Conservation (phyloP, 2,113 vertebrate genomes). For the Corydoras maculifer region DNA sequence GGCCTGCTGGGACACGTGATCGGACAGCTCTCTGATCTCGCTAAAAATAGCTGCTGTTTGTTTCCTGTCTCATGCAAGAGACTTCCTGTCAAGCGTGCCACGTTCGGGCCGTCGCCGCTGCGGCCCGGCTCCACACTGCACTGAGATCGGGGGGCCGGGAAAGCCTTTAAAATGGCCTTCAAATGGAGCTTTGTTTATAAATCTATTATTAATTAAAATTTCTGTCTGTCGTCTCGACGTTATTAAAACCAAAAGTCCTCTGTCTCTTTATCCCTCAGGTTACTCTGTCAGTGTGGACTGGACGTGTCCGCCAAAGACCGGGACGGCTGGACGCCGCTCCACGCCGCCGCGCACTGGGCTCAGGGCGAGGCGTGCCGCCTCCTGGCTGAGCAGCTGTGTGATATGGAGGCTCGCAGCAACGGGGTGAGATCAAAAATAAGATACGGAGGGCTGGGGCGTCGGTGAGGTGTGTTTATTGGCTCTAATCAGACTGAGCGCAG, state of each 20-base stretch:
- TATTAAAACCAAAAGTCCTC: too few relatives aligned
- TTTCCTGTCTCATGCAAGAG: slow-evolving; percentile 32
- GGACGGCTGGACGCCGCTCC: slow-evolving; percentile 91
- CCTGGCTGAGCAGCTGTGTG: slow-evolving; percentile 83
- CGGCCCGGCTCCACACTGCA: too few relatives aligned
- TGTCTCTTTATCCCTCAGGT: slow-evolving; percentile 55
- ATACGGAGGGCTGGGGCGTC: too few relatives aligned
- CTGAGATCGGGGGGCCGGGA: too few relatives aligned
- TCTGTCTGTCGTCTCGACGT: too few relatives aligned
- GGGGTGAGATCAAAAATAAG: slow-evolving; percentile 66
- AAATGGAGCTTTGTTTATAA: too few relatives aligned
- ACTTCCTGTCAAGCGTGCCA: slow-evolving; percentile 33
- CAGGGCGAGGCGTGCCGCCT: slow-evolving; percentile 83
- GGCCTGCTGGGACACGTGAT: slow-evolving; percentile 6
- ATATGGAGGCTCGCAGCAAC: slow-evolving; percentile 87
- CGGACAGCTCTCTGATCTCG: slow-evolving; percentile 33
- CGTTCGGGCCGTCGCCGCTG: background rate
- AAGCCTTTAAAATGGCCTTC: too few relatives aligned
- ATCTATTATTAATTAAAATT: too few relatives aligned
- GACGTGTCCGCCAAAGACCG: slow-evolving; percentile 79
- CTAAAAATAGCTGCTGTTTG: slow-evolving; percentile 41
- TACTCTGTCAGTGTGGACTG: slow-evolving; percentile 85
- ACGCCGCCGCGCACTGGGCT: slow-evolving; percentile 89
- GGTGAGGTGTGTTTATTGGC: too few relatives aligned
- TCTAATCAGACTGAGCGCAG: background rate